Evolutionary conservation across 2,888 invertebrate species (phyloP), one percentile per base, ranked within the genome.

Genomic region (Eupeodes luniger): DNA sequence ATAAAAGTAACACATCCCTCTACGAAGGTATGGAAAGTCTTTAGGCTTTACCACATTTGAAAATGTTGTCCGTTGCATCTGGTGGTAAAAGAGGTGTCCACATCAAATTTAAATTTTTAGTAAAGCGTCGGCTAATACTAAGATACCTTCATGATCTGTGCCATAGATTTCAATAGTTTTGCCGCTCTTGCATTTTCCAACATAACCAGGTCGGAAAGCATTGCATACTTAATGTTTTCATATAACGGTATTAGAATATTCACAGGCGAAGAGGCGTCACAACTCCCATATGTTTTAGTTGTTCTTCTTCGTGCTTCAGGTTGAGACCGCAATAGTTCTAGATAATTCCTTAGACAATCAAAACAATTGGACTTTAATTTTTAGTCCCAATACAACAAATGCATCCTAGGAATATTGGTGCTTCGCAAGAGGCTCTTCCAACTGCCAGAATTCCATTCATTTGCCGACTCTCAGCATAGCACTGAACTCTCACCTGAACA

Each of bases 401-500:
- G 10, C 97, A 94, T 91, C 98, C 97, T 14, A 98, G 93, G 92
- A 97, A 97, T 57, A 96, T 95, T 0, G 97, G 97, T 0, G 96
- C 96, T 91, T 97, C 96, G 85, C 95, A 95, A 0, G 97, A 97
- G 0, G 97, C 97, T 91, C 95, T 95, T 1, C 96, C 95, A 0
- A 97, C 96, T 0, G 97, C 95, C 19, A 97, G 94, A 92, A 97
- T 97, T 0, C 97, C 96, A 87, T 96, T 95, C 97, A 98, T 97
- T 88, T 96, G 96, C 92, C 96, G 96, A 40, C 95, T 95, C 91
- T 96, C 96, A 0, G 96, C 96, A 97, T 97, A 98, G 11, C 95
- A 95, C 49, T 92, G 91, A 1, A 92, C 93, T 57, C 92, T 93
- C 0, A 92, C 92, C 84, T 93, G 93, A 0, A 93, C 93, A 67